Percentiles rank a stretch among this genome's conserved stretches.
Evolutionary conservation across 1,140 invertebrate species (phyloP).

Genomic region (Neodiprion virginianus): DNA sequence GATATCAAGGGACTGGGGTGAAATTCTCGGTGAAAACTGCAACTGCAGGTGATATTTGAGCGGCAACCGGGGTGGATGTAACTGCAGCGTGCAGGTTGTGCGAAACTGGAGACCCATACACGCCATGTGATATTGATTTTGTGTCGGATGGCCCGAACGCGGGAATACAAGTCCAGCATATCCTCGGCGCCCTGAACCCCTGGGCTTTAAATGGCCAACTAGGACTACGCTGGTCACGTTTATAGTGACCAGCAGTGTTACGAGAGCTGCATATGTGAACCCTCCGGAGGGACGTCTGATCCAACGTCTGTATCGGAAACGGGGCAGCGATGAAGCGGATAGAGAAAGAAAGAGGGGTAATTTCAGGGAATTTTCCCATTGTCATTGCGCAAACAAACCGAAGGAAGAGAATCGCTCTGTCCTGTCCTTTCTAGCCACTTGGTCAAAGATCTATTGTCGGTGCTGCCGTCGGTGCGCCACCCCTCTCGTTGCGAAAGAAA

Average conservation of each 20-base stretch:
- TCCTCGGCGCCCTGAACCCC: conserved; percentile 17
- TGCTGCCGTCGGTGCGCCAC: background rate
- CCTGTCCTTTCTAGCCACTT: background rate
- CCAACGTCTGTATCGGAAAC: conserved; percentile 10
- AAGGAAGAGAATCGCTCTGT: background rate
- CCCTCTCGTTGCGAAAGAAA: background rate
- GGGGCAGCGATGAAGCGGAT: conserved; percentile 17
- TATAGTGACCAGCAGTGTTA: conserved; percentile 48
- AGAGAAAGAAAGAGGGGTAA: conserved; percentile 5
- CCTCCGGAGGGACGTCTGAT: background rate
- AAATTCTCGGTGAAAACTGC: too few relatives aligned
- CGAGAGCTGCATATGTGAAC: conserved; percentile 54
- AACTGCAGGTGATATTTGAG: too few relatives aligned
- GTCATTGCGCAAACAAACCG: background rate
- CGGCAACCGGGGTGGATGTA: too few relatives aligned
- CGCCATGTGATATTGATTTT: conserved; percentile 43
- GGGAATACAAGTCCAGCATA: background rate
- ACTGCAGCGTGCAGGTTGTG: too few relatives aligned
- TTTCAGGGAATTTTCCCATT: background rate
- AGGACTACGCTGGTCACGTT: conserved; percentile 54
- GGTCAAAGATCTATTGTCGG: background rate
- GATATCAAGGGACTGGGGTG: too few relatives aligned
- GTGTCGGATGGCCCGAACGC: conserved; percentile 23
- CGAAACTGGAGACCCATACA: too few relatives aligned
- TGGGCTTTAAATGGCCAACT: conserved; percentile 48